Base-by-base conservation (phyloP, 2,888 invertebrate genomes). In the Harpalus rubripes region DNA sequence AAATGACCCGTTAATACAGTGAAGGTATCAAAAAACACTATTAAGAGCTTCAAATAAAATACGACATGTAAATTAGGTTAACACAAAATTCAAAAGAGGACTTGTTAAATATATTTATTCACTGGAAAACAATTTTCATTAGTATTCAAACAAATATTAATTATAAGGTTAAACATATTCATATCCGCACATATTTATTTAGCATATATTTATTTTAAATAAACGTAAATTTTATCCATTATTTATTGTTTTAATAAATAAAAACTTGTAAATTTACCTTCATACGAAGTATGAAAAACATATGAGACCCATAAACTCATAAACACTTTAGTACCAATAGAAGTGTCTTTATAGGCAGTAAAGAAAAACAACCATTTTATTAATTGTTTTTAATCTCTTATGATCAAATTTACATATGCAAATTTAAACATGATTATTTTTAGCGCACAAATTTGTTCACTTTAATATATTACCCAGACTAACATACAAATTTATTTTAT, bases 341-440 rank as follows among this genome's bases (percentile, higher is more conserved):
- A 15, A 68, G 12, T 10, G n/a, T 68, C 32, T 68, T 68, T 68
- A 39, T 68, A 68, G 68, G 12, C 8, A 7, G 12, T 15, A 15
- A n/a, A n/a, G n/a, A 65, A 26, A 32, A n/a, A 68, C 39, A 68
- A 32, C 7, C 32, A 32, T 68, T 39, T 68, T 68, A 39, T 68
- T 68, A 39, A 41, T 68, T 39, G 68, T 32, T 15, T 39, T n/a
- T 68, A 63, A 22, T 63, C 59, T 63, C 2, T 1, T 8, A 63
- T 7, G 32, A 10, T 2, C 0, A 68, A 68, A 68, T 65, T 32
- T 65, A 65, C 6, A 63, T 68, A 68, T 68, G 68, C 15, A 68
- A 68, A 68, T 68, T n/a, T 68, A 3, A 22, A 1, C 22, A 12
- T 39, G 68, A 32, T n/a, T 7, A 32, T 68, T 32, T n/a, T 65